Evolutionary conservation across 2,888 invertebrate genomes (phyloP), one percentile per base, ranked within the genome.

Genomic region (Callinectes sapidus): DNA sequence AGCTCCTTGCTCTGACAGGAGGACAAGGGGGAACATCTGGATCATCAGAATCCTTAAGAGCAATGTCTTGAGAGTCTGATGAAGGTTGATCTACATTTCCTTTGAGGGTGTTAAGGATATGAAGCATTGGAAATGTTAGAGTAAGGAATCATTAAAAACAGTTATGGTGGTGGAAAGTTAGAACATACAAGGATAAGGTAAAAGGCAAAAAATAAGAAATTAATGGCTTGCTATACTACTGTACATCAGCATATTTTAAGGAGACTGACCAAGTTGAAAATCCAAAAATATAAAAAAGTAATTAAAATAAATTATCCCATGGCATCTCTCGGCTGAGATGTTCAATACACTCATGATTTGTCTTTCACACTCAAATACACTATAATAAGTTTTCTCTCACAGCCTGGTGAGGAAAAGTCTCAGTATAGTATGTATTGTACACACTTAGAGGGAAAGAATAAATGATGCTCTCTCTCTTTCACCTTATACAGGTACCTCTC

Each of bases 151-250:
- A 87, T 39, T 42, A 32, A 48, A 48, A 81, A 35, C 81, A 54
- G 92, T 90, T 87, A 90, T 71, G 35, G 32, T 86, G 61, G 32
- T 39, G 55, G 88, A 91, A 91, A 18, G 91, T 93, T 93, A 93
- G 89, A 89, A 85, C 89, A 93, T 90, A 89, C 66, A 93, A 93
- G 92, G 91, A 93, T 89, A 89, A 86, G 89, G 91, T 66, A 28
- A 55, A 90, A 54, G 86, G 86, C 18, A 71, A 66, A 86, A 90
- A 90, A 39, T 86, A 54, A 71, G 8, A 85, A 54, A 89, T 92
- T 89, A 89, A 87, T 92, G 66, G 42, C 89, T 87, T 87, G 48
- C 32, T 87, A 32, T 42, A 91, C 28, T 61, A 91, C 39, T 39
- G 39, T 39, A 39, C 23, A 87, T 32, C 66, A 85, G 28, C 23